Evolutionary conservation across 2,113 vertebrate species (phyloP), one percentile per base, ranked within the genome.

Genomic region (Fulmarus glacialis): DNA sequence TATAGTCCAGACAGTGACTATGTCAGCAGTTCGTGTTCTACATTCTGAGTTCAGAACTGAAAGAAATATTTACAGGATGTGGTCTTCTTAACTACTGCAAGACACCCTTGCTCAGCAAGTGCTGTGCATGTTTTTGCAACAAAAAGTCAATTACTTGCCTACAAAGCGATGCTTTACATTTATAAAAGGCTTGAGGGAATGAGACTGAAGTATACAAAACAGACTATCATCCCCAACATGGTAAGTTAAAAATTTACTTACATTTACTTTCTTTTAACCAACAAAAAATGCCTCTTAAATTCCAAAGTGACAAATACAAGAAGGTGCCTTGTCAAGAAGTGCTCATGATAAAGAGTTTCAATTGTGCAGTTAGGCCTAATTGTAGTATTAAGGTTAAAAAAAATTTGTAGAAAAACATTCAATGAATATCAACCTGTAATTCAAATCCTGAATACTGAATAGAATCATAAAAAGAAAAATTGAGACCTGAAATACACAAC

Each of bases 41-140:
- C 24, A 59, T 20, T 67, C 12, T 1, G 14, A 87, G n/a, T 59
- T 89, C 53, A 88, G 50, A 90, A 87, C 20, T 15, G 56, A 55
- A 92, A 93, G 72, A 89, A 93, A 21, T 79, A 77, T 56, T 88
- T 85, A 93, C 93, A 95, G 95, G 97, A 98, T 97, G 95, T 91
- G 95, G 95, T 86, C 58, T 17, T 45, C 43, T 79, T 53, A 86
- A 73, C 72, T 77, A 71, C 72, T 77, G 71, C n/a, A 93, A 92
- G 86, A 91, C 22, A 79, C 15, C 45, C 40, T 17, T 90, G 43
- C 53, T 92, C 40, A 60, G 67, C 79, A 95, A 94, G 27, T 5
- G 14, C 27, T 72, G 34, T 1, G 4, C 19, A 9, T n/a, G 14
- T 50, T 95, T 93, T 83, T 83, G 52, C 27, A 86, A 26, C 10